A percentile compares a stretch with the other conserved stretches of the same genome.
Evolutionary conservation across 1,140 invertebrate species (phyloP).

Genomic region (Zaprionus lachaisei): DNA sequence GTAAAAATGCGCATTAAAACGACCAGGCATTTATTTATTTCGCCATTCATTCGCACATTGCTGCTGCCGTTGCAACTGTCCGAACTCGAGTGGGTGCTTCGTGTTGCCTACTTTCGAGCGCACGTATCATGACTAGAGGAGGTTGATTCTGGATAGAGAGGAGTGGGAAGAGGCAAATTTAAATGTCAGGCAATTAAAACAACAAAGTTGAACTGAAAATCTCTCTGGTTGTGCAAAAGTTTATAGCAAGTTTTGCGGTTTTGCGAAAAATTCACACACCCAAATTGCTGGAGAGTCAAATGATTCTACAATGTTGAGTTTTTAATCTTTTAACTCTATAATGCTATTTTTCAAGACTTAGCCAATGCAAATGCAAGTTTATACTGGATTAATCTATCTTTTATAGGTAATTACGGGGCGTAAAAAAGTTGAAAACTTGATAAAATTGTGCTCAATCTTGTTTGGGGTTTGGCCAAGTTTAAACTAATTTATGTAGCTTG

Average conservation of each 20-base stretch:
- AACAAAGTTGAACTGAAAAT: conserved; percentile 18
- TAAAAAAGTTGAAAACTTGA: neutral
- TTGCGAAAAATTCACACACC: conserved; percentile 1
- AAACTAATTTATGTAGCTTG: neutral
- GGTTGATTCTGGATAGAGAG: neutral
- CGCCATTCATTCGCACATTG: conserved; percentile 19
- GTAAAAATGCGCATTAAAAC: conserved; percentile 71
- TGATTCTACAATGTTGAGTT: conserved; percentile 2
- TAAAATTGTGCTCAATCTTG: neutral
- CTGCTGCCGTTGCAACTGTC: neutral
- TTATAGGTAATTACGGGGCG: neutral
- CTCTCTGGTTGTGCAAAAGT: neutral
- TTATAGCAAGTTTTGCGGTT: neutral
- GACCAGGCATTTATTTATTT: conserved; percentile 61
- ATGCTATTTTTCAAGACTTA: neutral
- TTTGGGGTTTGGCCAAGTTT: neutral
- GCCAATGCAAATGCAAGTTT: neutral
- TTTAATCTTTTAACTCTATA: conserved; percentile 1
- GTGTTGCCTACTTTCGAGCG: conserved; percentile 12
- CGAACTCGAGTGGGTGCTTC: neutral
- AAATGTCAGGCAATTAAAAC: conserved; percentile 34
- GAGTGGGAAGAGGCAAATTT: neutral
- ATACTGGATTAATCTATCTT: neutral
- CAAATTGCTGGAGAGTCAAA: neutral
- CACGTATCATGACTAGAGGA: neutral